Conservation (phyloP, 2,888 invertebrate genomes). For the Drosophila nr. fundita region DNA sequence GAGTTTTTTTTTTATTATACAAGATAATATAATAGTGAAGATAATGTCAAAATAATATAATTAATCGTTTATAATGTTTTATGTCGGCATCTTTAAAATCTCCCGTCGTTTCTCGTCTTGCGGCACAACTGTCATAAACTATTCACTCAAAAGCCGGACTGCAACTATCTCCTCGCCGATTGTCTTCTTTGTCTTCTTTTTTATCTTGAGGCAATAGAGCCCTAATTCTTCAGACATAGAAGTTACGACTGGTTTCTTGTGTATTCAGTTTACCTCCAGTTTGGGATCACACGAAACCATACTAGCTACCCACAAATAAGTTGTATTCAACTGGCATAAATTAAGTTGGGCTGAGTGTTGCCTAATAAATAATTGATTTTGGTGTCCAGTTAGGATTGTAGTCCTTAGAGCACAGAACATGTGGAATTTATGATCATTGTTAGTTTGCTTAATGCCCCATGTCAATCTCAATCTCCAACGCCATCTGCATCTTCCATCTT, state of each 20-base stretch:
- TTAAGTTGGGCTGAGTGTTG: constrained; percentile 18
- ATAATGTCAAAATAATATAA: too few relatives aligned
- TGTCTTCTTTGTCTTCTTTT: too few relatives aligned
- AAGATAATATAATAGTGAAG: too few relatives aligned
- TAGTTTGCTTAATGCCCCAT: constrained; percentile 49
- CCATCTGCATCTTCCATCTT: constrained; percentile 30
- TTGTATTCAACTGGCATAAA: neutral
- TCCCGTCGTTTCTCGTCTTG: too few relatives aligned
- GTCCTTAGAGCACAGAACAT: neutral
- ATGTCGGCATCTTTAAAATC: too few relatives aligned
- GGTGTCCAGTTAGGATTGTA: constrained; percentile 12
- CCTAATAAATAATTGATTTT: constrained; percentile 34
- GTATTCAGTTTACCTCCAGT: neutral
- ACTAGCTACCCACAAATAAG: constrained; percentile 1
- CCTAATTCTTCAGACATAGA: neutral
- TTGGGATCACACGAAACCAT: neutral
- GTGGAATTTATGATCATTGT: constrained; percentile 31
- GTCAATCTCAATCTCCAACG: constrained; percentile 52
- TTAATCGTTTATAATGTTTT: too few relatives aligned
- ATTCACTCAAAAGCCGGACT: too few relatives aligned
- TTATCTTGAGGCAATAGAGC: too few relatives aligned
- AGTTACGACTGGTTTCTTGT: neutral
- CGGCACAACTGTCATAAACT: too few relatives aligned
- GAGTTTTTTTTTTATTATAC: too few relatives aligned
- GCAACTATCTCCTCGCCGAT: too few relatives aligned